Conservation (phyloP, 2,113 vertebrate genomes). For the Cisticola juncidis region DNA sequence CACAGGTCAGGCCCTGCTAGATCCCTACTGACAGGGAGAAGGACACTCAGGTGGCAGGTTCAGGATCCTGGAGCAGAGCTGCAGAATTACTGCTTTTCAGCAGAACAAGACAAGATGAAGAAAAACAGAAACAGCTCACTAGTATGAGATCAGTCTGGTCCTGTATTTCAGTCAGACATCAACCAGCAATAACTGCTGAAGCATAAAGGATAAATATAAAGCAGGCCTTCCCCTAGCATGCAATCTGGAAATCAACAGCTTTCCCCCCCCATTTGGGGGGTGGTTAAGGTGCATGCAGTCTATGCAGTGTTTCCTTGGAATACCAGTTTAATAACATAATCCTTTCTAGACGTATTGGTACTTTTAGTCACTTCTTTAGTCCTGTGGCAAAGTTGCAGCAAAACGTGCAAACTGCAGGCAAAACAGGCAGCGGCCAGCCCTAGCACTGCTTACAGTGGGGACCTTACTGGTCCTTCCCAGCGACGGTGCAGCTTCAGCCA, state of each 20-base stretch:
- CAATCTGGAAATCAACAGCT: neutral
- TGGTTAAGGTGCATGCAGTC: neutral
- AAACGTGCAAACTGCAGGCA: neutral
- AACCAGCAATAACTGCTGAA: neutral
- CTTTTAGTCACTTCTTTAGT: neutral
- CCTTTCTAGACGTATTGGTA: neutral
- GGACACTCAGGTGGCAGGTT: neutral
- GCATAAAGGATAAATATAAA: neutral
- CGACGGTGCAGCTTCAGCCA: neutral
- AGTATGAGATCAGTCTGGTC: neutral
- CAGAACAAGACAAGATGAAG: neutral
- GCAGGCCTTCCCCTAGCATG: neutral
- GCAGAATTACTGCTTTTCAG: neutral
- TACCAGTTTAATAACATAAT: neutral
- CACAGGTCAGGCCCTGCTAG: neutral
- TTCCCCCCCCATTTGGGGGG: neutral
- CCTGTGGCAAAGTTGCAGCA: neutral
- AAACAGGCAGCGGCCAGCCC: neutral
- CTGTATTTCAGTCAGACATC: neutral
- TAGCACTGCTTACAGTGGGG: neutral
- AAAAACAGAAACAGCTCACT: neutral
- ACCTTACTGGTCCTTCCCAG: no score
- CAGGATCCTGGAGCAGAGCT: rapidly evolving
- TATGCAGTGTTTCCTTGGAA: neutral
- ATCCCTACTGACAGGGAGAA: neutral